phyloP scores from a whole-genome alignment of 2,888 invertebrate species.

The Cyclophora punctaria region DNA sequence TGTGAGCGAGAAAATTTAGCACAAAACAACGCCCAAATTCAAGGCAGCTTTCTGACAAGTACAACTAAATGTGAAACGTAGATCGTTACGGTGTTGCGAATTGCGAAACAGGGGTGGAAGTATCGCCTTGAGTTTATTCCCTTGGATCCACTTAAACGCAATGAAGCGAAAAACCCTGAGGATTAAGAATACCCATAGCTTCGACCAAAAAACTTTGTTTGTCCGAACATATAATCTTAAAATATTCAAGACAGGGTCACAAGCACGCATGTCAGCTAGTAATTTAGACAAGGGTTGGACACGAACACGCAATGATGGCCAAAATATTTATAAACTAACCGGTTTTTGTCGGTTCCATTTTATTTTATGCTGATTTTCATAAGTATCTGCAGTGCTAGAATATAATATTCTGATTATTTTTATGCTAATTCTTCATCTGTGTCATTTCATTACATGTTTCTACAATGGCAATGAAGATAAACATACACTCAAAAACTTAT shows the following conservation, averaged over 20 bases:
- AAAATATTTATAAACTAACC: conserved; percentile 27
- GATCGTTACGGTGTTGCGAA: conserved; percentile 25
- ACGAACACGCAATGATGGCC: conserved; percentile 54
- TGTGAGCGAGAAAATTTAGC: conserved; percentile 3
- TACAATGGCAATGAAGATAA: no score
- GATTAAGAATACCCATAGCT: conserved; percentile 33
- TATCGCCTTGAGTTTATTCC: conserved; percentile 28
- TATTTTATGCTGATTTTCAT: background rate
- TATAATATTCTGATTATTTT: no score
- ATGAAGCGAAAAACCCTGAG: conserved; percentile 39
- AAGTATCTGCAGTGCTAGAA: no score
- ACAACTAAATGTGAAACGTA: conserved; percentile 20
- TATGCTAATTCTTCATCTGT: no score
- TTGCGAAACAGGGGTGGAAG: conserved; percentile 23
- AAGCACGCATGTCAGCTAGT: conserved; percentile 50
- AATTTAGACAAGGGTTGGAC: conserved; percentile 54
- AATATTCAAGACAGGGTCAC: conserved; percentile 54
- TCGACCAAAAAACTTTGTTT: conserved; percentile 18
- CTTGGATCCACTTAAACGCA: conserved; percentile 31
- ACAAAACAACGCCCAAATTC: conserved; percentile 9
- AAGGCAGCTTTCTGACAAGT: conserved; percentile 12
- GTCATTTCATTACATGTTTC: no score
- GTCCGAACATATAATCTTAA: conserved; percentile 45
- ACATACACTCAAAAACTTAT: no score
- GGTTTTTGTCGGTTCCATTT: conserved; percentile 3